These are phyloP conservation scores for Tolmerus cingulatus DNA, from an alignment of 2,888 invertebrate genomes.

Conservation along the genomic window DNA sequence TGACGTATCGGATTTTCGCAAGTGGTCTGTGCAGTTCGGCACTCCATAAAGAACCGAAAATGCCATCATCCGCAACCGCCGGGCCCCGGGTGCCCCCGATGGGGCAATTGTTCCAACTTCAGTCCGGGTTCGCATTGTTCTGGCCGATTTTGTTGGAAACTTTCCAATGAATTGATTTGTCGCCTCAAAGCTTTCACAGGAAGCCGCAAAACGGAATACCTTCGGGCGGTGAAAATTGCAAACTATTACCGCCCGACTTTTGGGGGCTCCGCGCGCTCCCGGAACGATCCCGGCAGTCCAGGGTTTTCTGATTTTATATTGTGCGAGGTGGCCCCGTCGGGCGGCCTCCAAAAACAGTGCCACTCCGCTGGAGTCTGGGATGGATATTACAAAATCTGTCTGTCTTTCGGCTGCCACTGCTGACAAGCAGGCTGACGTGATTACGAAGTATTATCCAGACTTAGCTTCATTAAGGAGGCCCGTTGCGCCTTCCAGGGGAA, in stretches of 20 bases:
- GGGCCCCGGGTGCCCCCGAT: neutral
- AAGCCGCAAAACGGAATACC: conserved; percentile 50
- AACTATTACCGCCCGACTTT: conserved; percentile 30
- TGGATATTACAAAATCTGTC: conserved; percentile 12
- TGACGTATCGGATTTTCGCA: conserved; percentile 30
- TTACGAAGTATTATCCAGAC: neutral
- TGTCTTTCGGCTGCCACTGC: neutral
- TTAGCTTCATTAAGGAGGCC: neutral
- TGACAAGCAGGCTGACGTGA: neutral
- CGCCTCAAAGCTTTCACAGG: conserved; percentile 52
- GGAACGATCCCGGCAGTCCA: neutral
- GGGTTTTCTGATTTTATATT: neutral
- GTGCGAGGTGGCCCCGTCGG: neutral
- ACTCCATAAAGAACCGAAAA: conserved; percentile 36
- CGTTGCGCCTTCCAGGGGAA: neutral
- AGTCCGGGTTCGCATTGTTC: neutral
- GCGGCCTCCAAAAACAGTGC: neutral
- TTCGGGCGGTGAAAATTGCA: conserved; percentile 36
- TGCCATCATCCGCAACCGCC: conserved; percentile 15
- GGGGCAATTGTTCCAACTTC: conserved; percentile 37
- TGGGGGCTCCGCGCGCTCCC: neutral
- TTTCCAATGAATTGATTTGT: conserved; percentile 55
- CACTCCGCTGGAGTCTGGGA: neutral
- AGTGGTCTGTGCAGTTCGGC: conserved; percentile 26
- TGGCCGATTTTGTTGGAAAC: conserved; percentile 50